A percentile compares a stretch with the other conserved stretches of the same genome.
Conservation (phyloP, 1,140 invertebrate genomes). For the Euura lappo region DNA sequence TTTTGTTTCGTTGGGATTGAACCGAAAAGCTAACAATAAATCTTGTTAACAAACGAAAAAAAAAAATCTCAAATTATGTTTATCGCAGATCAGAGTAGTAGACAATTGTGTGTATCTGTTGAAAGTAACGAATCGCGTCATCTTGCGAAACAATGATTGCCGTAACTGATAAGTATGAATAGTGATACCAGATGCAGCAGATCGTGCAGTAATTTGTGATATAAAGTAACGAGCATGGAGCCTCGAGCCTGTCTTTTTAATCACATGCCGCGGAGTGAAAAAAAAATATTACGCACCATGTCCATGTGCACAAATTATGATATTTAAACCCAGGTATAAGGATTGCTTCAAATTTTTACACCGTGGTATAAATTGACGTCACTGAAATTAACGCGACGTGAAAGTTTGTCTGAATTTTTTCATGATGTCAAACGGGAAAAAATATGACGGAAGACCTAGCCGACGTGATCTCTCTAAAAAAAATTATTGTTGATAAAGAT, state of each 20-base stretch:
- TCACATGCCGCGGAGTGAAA: not conserved
- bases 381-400: no score
- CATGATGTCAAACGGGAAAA: no score
- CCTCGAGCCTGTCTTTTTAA: not conserved
- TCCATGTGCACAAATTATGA: not conserved
- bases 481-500: not conserved
- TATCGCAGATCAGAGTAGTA: not conserved
- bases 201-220: not conserved
- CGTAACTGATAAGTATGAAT: not conserved
- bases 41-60: not conserved
- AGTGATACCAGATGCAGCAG: not conserved
- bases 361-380: not conserved
- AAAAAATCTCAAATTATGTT: not conserved
- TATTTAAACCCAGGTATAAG: not conserved
- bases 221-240: not conserved
- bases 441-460: not conserved
- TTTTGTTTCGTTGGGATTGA: not conserved
- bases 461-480: conserved; percentile 2
- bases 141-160: not conserved
- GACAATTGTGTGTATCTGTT: conserved; percentile 1
- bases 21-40: not conserved
- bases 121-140: not conserved
- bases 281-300: not conserved
- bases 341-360: not conserved
- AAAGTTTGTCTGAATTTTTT: no score